Percentiles rank a stretch among this genome's conserved stretches.
These are phyloP conservation scores for Bombus consobrinus DNA, from an alignment of 1,140 invertebrate species.

Conservation along the genomic window DNA sequence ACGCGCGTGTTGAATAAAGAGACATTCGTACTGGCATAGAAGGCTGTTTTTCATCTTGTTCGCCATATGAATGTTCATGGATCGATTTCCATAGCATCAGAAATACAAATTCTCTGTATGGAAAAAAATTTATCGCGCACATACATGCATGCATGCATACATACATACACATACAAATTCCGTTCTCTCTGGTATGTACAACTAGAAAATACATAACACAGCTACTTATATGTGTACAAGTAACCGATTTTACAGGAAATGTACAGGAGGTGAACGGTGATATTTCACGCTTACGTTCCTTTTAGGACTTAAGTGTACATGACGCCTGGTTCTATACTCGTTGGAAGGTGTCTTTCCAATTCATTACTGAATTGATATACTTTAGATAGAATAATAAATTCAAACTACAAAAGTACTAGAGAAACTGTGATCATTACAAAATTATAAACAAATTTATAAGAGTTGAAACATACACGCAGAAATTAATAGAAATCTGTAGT, in stretches of 20 bases:
- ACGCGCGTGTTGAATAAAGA: slow-evolving; percentile 31
- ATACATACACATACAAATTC: slow-evolving; percentile 30
- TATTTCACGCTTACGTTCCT: slow-evolving; percentile 52
- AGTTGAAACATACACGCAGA: background rate
- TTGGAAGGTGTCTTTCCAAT: slow-evolving; percentile 42
- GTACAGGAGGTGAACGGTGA: slow-evolving; percentile 72
- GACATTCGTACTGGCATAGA: slow-evolving; percentile 10
- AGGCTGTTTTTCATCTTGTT: background rate
- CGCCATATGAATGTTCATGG: background rate
- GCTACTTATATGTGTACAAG: slow-evolving; percentile 71
- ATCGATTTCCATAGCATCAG: slow-evolving; percentile 25
- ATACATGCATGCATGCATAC: background rate
- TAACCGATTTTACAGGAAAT: slow-evolving; percentile 79
- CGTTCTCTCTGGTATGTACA: slow-evolving; percentile 72
- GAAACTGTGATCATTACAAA: background rate
- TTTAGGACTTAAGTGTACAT: slow-evolving; percentile 49
- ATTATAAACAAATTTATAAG: background rate
- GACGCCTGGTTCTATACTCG: slow-evolving; percentile 34
- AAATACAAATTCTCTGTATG: slow-evolving; percentile 27
- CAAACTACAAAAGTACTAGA: slow-evolving; percentile 4
- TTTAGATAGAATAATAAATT: slow-evolving; percentile 18
- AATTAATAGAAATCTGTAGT: background rate
- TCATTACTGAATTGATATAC: background rate
- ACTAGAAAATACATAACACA: slow-evolving; percentile 79
- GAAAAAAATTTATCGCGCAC: background rate